Conservation (phyloP, 2,888 invertebrate species). For the Mesorhabditis belari region DNA sequence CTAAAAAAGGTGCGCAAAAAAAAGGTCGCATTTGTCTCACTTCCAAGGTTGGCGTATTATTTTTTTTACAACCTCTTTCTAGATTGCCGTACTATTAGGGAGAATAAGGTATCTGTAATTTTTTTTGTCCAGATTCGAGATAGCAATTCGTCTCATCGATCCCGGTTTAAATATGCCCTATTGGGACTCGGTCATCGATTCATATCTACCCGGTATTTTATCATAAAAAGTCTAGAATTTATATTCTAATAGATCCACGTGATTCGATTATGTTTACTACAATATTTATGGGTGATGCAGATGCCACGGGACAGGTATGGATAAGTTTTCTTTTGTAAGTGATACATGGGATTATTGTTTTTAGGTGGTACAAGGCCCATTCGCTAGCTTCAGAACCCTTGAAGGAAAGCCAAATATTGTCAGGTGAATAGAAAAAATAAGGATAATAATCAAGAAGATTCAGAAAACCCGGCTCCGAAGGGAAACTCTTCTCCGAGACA, state of each 20-base stretch:
- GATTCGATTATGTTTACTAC: not conserved
- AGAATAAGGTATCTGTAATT: no score
- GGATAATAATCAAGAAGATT: not conserved
- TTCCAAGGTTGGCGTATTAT: no score
- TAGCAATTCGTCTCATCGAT: conserved; percentile 49
- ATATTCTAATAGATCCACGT: no score
- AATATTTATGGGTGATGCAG: conserved; percentile 20
- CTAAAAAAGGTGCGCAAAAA: no score
- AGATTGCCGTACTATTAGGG: no score
- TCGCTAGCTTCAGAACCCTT: conserved; percentile 42
- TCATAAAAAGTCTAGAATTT: no score
- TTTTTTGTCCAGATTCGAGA: conserved; percentile 35
- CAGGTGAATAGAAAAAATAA: conserved; percentile 9
- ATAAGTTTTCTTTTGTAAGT: not conserved
- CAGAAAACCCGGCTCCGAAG: conserved; percentile 30
- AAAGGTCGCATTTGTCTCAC: no score
- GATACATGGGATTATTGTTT: conserved; percentile 20
- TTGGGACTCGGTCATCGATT: conserved; percentile 52
- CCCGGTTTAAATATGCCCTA: conserved; percentile 54
- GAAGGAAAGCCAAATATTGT: conserved; percentile 42
- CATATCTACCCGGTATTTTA: conserved; percentile 41
- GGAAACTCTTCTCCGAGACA: conserved; percentile 42
- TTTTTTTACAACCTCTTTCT: no score
- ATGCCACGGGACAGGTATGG: conserved; percentile 20
- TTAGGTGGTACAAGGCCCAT: conserved; percentile 24